Percentiles rank a stretch among this genome's conserved stretches.
These are phyloP conservation scores for Arge pagana DNA, from an alignment of 2,888 invertebrate species.

Conservation along the genomic window DNA sequence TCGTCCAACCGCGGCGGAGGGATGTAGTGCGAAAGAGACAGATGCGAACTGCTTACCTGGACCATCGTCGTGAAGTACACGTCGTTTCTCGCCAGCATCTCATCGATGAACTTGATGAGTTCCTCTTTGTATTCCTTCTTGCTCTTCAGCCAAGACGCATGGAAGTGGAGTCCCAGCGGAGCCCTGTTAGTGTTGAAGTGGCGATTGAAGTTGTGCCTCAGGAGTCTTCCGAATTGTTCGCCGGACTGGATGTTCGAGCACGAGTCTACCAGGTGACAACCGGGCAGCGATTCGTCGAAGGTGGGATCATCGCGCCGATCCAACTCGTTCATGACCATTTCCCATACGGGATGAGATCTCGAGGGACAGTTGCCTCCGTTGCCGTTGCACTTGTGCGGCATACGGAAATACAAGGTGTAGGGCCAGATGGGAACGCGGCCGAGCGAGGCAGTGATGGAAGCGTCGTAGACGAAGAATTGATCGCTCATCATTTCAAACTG, in stretches of 20 bases:
- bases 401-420: slow-evolving; percentile 94
- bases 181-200: slow-evolving; percentile 93
- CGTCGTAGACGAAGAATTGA: slow-evolving; percentile 93
- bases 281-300: slow-evolving; percentile 90
- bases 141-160: slow-evolving; percentile 93
- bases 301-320: slow-evolving; percentile 92
- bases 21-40: too few relatives aligned
- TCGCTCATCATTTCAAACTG: slow-evolving; percentile 98
- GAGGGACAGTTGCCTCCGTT: slow-evolving; percentile 93
- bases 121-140: slow-evolving; percentile 92
- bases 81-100: slow-evolving; percentile 85
- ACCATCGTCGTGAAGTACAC: slow-evolving; percentile 92
- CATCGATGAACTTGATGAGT: slow-evolving; percentile 90
- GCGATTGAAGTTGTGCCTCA: slow-evolving; percentile 93
- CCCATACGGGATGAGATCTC: slow-evolving; percentile 88
- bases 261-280: slow-evolving; percentile 94
- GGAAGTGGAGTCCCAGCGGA: slow-evolving; percentile 90
- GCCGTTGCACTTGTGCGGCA: slow-evolving; percentile 94
- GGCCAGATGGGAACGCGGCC: slow-evolving; percentile 95
- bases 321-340: slow-evolving; percentile 95
- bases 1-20: too few relatives aligned
- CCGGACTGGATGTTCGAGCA: slow-evolving; percentile 91
- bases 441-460: slow-evolving; percentile 89
- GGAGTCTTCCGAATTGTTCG: slow-evolving; percentile 85
- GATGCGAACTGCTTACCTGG: slow-evolving; percentile 58